phyloP scores from a whole-genome alignment of 2,888 invertebrate genomes.

The Phortica magna region DNA sequence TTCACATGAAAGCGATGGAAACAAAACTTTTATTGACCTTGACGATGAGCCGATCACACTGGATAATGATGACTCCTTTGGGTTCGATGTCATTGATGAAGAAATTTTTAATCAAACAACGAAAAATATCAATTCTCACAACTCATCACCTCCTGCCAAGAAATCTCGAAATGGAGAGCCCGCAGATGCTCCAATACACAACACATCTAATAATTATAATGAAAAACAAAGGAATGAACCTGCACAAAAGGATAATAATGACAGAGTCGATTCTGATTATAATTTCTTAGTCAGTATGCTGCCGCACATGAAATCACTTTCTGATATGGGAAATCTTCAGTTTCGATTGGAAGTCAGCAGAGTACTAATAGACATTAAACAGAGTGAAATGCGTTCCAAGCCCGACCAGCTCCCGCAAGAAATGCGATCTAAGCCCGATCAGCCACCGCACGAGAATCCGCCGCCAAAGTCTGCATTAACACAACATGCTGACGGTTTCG shows the following conservation, averaged over 20 bases:
- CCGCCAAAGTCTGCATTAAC: too few species aligned
- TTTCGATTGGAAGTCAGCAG: conserved; percentile 48
- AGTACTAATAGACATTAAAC: conserved; percentile 8
- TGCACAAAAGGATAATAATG: conserved; percentile 17
- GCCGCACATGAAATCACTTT: conserved; percentile 59
- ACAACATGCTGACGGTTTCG: too few species aligned
- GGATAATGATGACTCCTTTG: conserved; percentile 60
- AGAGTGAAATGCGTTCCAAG: background rate
- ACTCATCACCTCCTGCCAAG: conserved; percentile 36
- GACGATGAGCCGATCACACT: conserved; percentile 24
- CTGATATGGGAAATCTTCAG: conserved; percentile 55
- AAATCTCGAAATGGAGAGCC: conserved; percentile 9
- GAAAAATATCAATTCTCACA: conserved; percentile 10
- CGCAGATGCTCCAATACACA: background rate
- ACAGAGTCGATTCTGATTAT: conserved; percentile 58
- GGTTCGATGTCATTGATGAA: conserved; percentile 60
- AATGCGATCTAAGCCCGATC: background rate
- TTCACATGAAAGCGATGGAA: conserved; percentile 35
- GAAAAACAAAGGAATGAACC: conserved; percentile 33
- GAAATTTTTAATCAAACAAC: conserved; percentile 54
- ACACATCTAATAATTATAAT: background rate
- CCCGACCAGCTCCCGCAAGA: background rate
- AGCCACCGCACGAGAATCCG: background rate
- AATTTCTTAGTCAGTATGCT: conserved; percentile 59
- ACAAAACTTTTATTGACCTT: background rate